Evolutionary conservation across 2,888 invertebrate species (phyloP).

Genomic region (Dexiosoma caninum): DNA sequence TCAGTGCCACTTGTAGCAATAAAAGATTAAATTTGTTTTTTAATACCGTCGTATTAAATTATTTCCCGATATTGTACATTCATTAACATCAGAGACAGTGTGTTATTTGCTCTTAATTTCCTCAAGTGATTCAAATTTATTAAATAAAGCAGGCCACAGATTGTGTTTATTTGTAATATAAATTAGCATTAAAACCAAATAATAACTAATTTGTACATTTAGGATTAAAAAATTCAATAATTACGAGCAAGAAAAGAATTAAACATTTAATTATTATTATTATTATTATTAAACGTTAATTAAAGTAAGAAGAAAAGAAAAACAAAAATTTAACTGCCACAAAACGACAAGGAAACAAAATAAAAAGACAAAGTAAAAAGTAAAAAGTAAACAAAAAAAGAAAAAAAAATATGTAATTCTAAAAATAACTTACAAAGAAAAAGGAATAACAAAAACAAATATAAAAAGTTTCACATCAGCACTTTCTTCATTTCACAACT

Average conservation of each 20-base stretch:
- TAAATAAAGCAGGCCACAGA: slow-evolving; percentile 52
- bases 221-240: slow-evolving; percentile 57
- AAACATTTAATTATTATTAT: slow-evolving; percentile 41
- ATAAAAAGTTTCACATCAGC: slow-evolving; percentile 14
- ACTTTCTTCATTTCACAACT: slow-evolving; percentile 32
- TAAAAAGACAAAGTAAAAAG: neutral
- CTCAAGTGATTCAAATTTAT: slow-evolving; percentile 13
- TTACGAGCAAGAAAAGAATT: slow-evolving; percentile 37
- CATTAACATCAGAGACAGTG: neutral
- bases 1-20: neutral
- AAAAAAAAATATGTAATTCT: slow-evolving; percentile 7
- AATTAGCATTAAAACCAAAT: slow-evolving; percentile 45
- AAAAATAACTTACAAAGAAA: neutral
- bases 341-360: slow-evolving; percentile 67
- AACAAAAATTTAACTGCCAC: slow-evolving; percentile 70
- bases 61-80: slow-evolving; percentile 32
- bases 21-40: neutral
- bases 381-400: neutral
- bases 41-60: slow-evolving; percentile 46
- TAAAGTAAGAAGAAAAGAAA: slow-evolving; percentile 44
- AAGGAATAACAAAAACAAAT: slow-evolving; percentile 16
- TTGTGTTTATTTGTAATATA: slow-evolving; percentile 62
- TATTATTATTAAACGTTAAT: slow-evolving; percentile 51
- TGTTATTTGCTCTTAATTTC: neutral
- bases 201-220: slow-evolving; percentile 59